Base-by-base conservation (phyloP, 2,888 invertebrate genomes). In the Spodoptera picta region DNA sequence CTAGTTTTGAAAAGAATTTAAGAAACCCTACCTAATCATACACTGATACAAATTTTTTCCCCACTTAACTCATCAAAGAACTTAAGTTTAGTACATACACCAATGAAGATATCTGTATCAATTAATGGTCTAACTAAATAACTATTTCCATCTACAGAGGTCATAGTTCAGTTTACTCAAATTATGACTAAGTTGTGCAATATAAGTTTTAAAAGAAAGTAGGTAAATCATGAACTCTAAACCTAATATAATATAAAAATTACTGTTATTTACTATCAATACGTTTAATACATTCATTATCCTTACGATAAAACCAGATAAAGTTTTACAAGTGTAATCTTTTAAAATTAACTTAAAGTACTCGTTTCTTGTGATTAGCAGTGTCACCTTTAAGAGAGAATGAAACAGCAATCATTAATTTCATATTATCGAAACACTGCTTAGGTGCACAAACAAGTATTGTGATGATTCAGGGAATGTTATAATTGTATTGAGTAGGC, bases 211-310 rank as follows among this genome's bases (percentile, higher is more conserved):
- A 3, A 23, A 41, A 42, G 41, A 1, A 31, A 24, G 11, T 50
- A 41, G 46, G 27, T 49, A 19, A 19, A 19, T 19, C 19, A 19
- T 56, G 49, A 19, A 50, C 49, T 50, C 24, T 42, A 31, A 58
- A 23, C 6, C 9, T 58, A 36, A n/a, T 36, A 2, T 59, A 43
- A 36, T 14, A 57, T 45, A 42, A 42, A 44, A 27, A 3, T 4
- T 47, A 45, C 14, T 44, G 31, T 3, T 42, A 12, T 43, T 65
- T 46, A 45, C 24, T 58, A 65, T 65, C 45, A 43, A 10, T 58
- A 59, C 50, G 5, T 9, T 36, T 36, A 36, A 36, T 36, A 36
- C 36, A 36, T 23, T 47, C 45, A 65, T 65, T 45, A 65, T 60
- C 60, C 24, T n/a, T 36, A 24, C 11, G 24, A 43, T 51, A 42